Base-by-base conservation (phyloP, 2,113 vertebrate species). In the Leuciscus idus region DNA sequence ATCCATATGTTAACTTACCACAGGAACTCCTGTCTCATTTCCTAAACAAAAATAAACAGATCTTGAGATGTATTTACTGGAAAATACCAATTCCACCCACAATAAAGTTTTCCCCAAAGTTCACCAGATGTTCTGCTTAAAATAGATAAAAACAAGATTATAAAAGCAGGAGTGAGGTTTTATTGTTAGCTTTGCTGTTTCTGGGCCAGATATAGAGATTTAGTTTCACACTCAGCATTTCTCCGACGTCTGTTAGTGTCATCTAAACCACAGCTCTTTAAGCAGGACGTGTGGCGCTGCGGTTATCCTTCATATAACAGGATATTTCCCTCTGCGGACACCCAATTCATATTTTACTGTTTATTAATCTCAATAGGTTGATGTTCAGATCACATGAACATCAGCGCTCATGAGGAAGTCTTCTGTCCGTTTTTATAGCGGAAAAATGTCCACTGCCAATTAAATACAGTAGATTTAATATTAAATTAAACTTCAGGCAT, bases 181-280 rank as follows among this genome's bases (percentile, higher is more conserved):
- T 57, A 39, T 62, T 80, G 55, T 80, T 26, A 61, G 83, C 5
- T 70, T 21, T 26, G 43, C 26, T 46, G 55, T 66, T 66, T 23
- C 12, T 46, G 28, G n/a, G 26, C 23, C 57, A 70, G 66, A 28
- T 61, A 86, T 68, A 36, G 72, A 59, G 84, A 30, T 85, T 66
- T n/a, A 21, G 64, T 59, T 83, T 89, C 80, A 64, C 68, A n/a
- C 13, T 62, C 36, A 21, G 77, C 72, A 12, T 74, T 17, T 68
- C 62, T 68, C 68, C 30, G 62, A 84, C 88, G 83, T 90, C 90
- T 90, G 85, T 87, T 55, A 70, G 78, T 89, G 39, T 9, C 43
- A 88, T 87, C 73, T 39, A 87, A 66, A 89, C 81, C 87, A 66
- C 86, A 85, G 48, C 43, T 23, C 81, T 87, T 88, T 78, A 84